A percentile compares a stretch with the other conserved stretches of the same genome.
Evolutionary conservation across 2,888 invertebrate genomes (phyloP).

Genomic region (Polydrusus cervinus): DNA sequence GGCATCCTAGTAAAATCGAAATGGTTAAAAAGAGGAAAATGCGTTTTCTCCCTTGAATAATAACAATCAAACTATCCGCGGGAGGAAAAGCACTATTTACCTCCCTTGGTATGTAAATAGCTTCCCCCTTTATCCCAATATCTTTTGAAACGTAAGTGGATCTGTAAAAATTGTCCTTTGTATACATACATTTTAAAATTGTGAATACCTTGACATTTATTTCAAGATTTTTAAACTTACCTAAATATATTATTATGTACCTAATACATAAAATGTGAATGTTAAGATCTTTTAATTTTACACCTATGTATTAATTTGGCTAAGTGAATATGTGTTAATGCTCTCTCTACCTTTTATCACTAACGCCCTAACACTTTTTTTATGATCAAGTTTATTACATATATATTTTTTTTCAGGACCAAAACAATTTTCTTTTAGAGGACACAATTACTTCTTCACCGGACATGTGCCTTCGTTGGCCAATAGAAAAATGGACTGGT

Average conservation of each 20-base stretch:
- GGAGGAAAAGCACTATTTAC: too few relatives aligned
- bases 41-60: too few relatives aligned
- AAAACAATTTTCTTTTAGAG: conserved; percentile 90
- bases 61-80: too few relatives aligned
- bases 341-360: too few relatives aligned
- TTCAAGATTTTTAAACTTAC: background rate
- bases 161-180: too few relatives aligned
- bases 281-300: background rate
- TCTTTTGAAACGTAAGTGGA: too few relatives aligned
- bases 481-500: conserved; percentile 90
- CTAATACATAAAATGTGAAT: background rate
- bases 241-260: background rate
- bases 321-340: background rate
- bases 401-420: conserved; percentile 79
- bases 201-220: conserved; percentile 7
- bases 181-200: background rate
- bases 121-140: too few relatives aligned
- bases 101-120: too few relatives aligned
- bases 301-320: conserved; percentile 1
- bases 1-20: too few relatives aligned
- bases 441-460: conserved; percentile 92
- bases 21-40: too few relatives aligned
- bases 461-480: conserved; percentile 86
- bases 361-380: background rate
- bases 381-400: background rate